Evolutionary conservation across 1,140 invertebrate species (phyloP).

Genomic region (Papilio xuthus): DNA sequence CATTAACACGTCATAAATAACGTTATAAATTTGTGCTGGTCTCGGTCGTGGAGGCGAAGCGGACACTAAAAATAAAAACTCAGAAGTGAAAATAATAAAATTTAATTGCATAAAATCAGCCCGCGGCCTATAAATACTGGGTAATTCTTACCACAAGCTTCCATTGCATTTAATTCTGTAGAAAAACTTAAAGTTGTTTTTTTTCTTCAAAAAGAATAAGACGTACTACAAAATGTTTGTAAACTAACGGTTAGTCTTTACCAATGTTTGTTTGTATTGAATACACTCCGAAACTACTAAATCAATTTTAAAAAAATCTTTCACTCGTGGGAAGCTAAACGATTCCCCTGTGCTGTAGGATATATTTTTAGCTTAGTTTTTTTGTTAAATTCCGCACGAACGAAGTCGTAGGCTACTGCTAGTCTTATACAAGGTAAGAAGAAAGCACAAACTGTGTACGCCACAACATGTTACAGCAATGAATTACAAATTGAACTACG

Average conservation of each 20-base stretch:
- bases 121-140: slow-evolving; percentile 31
- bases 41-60: slow-evolving; percentile 38
- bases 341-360: too few relatives aligned
- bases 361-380: too few relatives aligned
- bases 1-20: slow-evolving; percentile 44
- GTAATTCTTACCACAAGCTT: neutral
- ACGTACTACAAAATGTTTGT: neutral
- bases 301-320: too few relatives aligned
- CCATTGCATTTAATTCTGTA: neutral
- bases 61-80: slow-evolving; percentile 52
- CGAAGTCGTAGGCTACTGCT: neutral
- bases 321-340: too few relatives aligned
- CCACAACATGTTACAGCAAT: slow-evolving; percentile 26
- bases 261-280: too few relatives aligned
- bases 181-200: neutral
- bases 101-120: slow-evolving; percentile 60
- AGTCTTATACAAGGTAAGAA: slow-evolving; percentile 34
- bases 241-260: neutral
- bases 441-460: slow-evolving; percentile 40
- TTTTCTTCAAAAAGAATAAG: neutral
- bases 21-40: slow-evolving; percentile 43
- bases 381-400: neutral
- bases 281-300: too few relatives aligned
- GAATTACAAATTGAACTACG: slow-evolving; percentile 28
- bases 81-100: slow-evolving; percentile 58